Evolutionary conservation across 2,113 vertebrate genomes (phyloP).

Genomic region (Patagioenas fasciata): DNA sequence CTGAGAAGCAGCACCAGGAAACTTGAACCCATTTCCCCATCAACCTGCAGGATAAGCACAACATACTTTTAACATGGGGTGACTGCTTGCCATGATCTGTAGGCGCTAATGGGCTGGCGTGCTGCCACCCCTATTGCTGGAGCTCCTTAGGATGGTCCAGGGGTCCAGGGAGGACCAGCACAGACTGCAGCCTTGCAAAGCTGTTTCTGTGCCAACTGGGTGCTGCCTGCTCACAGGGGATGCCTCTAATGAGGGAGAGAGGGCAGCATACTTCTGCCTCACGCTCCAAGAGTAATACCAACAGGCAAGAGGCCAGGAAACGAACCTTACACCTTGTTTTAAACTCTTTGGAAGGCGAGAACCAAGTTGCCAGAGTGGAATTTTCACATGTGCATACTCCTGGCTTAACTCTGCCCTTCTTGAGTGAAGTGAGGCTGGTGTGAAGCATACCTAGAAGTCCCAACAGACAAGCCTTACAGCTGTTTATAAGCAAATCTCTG

Average conservation of each 20-base stretch:
- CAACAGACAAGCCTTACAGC: background rate
- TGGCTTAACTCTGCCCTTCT: background rate
- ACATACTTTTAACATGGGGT: background rate
- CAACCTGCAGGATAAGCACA: background rate
- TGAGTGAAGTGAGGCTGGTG: accelerated
- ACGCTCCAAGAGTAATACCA: background rate
- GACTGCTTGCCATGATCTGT: background rate
- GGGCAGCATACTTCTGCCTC: background rate
- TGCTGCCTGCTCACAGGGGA: background rate
- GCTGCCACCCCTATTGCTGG: background rate
- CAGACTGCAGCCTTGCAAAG: background rate
- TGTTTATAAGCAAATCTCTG: background rate
- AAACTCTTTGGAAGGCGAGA: background rate
- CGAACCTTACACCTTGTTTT: background rate
- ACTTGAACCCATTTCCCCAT: background rate
- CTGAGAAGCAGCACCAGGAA: background rate
- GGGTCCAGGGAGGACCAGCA: background rate
- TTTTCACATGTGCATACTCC: background rate
- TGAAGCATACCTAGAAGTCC: background rate
- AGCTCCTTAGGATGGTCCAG: background rate
- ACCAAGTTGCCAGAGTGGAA: background rate
- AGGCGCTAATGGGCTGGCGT: background rate
- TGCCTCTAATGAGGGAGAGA: background rate
- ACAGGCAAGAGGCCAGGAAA: background rate
- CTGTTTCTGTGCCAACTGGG: background rate